phyloP scores from a whole-genome alignment of 1,140 invertebrate species.

The Drosophila repleta region DNA sequence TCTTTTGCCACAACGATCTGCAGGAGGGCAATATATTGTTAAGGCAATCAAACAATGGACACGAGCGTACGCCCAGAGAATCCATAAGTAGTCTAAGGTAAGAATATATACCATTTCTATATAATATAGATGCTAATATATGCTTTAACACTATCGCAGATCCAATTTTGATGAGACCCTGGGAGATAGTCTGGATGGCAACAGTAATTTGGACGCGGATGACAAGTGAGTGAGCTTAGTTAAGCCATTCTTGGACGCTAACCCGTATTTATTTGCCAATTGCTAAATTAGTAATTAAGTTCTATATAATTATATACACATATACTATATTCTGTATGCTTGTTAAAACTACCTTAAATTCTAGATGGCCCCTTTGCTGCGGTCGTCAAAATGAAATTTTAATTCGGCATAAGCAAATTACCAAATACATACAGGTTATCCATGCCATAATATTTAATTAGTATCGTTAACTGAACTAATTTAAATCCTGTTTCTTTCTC shows the following conservation, averaged over 20 bases:
- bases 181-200: constrained; percentile 69
- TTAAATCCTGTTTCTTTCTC: neutral
- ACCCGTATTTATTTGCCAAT: constrained; percentile 54
- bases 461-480: constrained; percentile 21
- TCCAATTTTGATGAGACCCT: constrained; percentile 70
- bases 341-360: constrained; percentile 69
- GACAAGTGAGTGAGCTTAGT: constrained; percentile 52
- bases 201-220: constrained; percentile 66
- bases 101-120: neutral
- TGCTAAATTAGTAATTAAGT: constrained; percentile 40
- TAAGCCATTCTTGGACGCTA: constrained; percentile 50
- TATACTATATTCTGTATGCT: constrained; percentile 31
- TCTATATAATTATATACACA: constrained; percentile 25
- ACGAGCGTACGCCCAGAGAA: constrained; percentile 43
- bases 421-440: constrained; percentile 65
- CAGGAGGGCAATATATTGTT: constrained; percentile 92
- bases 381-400: constrained; percentile 62
- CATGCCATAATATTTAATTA: constrained; percentile 22
- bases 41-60: constrained; percentile 35
- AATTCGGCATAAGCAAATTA: constrained; percentile 53
- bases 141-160: constrained; percentile 21
- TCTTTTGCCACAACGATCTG: constrained; percentile 99
- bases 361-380: constrained; percentile 61
- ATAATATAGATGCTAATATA: neutral
- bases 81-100: constrained; percentile 64